Evolutionary conservation across 2,113 vertebrate genomes (phyloP), one percentile per base, ranked within the genome.

Genomic region (Oreochromis niloticus): DNA sequence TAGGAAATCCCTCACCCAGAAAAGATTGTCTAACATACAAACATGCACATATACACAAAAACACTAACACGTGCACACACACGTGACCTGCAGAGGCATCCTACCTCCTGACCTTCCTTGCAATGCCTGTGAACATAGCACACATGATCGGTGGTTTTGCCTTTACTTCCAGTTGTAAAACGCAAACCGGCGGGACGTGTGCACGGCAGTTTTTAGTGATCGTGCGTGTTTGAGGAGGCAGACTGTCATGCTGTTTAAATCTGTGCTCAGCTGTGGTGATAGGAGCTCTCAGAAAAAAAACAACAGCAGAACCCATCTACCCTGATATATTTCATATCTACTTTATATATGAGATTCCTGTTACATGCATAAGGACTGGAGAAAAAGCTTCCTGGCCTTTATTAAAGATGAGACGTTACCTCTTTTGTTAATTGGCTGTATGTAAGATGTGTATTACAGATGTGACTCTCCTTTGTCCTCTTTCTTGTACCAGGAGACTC

Each of bases 401-500:
- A 5, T 59, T 50, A 17, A 80, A 41, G 41, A 24, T 54, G 17
- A 68, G 56, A 24, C 56, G 13, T 85, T 82, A 57, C 46, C 79
- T 11, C 9, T 50, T 54, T 73, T 81, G 6, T 61, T 57, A 7
- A 36, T 66, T 11, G 52, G 4, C 22, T 68, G 13, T 68, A 66
- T 71, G 7, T 52, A 48, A n/a, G 46, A 84, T 19, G 22, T 80
- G 16, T 13, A 88, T 84, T 87, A 9, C 13, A 87, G 55, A 46
- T 63, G 52, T 81, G 48, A 71, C 13, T 10, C 3, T 81, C 22
- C 19, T 84, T 56, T 89, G 68, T 91, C 24, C 61, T 85, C 80
- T 88, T n/a, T 85, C 19, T 90, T 50, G 79, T 86, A 80, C 19
- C 78, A 95, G 95, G 95, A 95, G 85, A 85, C 50, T 6, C 46